Evolutionary conservation across 2,113 vertebrate genomes (phyloP).

Genomic region (pig (Sus scrofa)): DNA sequence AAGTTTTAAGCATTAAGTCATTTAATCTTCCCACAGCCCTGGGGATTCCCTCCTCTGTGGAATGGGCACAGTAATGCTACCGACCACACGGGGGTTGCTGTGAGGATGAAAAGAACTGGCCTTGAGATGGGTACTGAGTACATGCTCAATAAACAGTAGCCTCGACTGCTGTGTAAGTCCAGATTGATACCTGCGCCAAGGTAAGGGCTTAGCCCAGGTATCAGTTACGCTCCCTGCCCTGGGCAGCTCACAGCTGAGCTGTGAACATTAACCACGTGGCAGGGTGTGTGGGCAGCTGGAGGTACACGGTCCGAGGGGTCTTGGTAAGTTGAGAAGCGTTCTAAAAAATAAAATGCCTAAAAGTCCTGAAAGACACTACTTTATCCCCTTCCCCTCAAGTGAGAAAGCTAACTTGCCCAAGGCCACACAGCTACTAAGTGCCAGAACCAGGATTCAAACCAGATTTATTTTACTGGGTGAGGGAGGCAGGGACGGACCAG

Average conservation of each 20-base stretch:
- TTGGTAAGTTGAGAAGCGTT: neutral
- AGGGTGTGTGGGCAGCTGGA: neutral
- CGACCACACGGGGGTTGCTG: neutral
- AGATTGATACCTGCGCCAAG: neutral
- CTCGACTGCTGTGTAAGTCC: neutral
- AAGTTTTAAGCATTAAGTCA: slow-evolving; percentile 25
- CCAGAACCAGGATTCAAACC: neutral
- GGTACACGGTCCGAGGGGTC: neutral
- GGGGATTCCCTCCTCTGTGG: neutral
- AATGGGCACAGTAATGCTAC: neutral
- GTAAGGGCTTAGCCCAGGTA: neutral
- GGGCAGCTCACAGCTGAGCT: neutral
- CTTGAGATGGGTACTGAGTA: neutral
- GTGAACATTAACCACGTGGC: neutral
- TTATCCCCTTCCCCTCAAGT: neutral
- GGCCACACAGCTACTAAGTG: neutral
- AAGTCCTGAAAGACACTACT: neutral
- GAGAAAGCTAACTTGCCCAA: neutral
- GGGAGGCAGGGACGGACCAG: neutral
- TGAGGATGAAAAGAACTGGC: neutral
- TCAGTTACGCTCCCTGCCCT: neutral
- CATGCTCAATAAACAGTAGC: neutral
- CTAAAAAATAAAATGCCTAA: neutral
- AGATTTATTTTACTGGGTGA: neutral
- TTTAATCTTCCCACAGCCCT: neutral